Evolutionary conservation across 2,888 invertebrate genomes (phyloP), one percentile per base, ranked within the genome.

Genomic region (Aphodius granarius): DNA sequence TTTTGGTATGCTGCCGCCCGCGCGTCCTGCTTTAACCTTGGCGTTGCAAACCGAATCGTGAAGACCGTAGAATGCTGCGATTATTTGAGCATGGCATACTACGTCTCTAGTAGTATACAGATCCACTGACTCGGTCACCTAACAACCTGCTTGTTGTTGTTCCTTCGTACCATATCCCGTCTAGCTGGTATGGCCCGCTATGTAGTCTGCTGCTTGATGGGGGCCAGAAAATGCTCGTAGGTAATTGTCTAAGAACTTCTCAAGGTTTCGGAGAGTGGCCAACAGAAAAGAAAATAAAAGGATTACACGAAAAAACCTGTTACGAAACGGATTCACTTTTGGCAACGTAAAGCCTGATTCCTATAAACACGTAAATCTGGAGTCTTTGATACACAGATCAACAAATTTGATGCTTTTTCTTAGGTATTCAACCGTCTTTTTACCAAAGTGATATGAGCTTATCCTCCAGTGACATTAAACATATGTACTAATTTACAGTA

Each of bases 61-160:
- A 22, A 68, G 68, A 43, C 22, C 21, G 68, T 20, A 68, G 68
- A 68, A 21, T 68, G 22, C 68, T 21, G 68, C 21, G 68, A 68
- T 68, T 68, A 68, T 68, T 68, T 68, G 68, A 68, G 68, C 68
- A 20, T 22, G 68, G n/a, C 20, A 16, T 22, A 20, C 20, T 22
- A n/a, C 68, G 68, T 20, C 20, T 68, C 18, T 22, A 20, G 68
- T 22, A 20, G 68, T 20, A 21, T 22, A 20, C n/a, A 68, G 68
- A 68, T 68, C 68, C 68, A 68, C n/a, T 68, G 68, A 68, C 68
- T 68, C 22, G 68, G 68, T 68, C 68, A 68, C 68, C 68, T 68
- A 68, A 68, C 68, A 68, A 68, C 68, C 68, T 68, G 68, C 22
- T 68, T 68, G 20, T 66, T 66, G 19, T 21, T 20, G 19, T 20